Evolutionary conservation across 2,888 invertebrate species (phyloP).

Genomic region (Cheilosia impressa): DNA sequence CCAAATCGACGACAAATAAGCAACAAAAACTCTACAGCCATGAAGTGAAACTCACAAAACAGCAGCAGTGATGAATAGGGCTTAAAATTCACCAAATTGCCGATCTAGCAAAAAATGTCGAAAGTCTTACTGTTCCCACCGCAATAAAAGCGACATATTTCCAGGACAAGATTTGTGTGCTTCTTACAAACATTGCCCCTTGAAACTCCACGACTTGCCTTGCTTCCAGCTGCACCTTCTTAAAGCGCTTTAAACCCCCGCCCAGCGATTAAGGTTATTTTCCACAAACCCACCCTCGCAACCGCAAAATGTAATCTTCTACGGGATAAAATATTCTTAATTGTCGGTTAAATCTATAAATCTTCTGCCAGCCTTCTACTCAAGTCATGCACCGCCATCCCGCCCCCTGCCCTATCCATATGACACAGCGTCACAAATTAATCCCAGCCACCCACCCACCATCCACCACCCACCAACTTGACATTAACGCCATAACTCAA

Average conservation of each 20-base stretch:
- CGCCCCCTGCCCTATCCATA: background rate
- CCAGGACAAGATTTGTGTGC: too few species aligned
- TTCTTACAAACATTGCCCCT: too few species aligned
- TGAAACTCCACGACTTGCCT: too few species aligned
- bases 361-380: slow-evolving; percentile 52
- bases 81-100: too few species aligned
- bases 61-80: too few species aligned
- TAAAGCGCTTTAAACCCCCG: background rate
- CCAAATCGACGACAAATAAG: too few species aligned
- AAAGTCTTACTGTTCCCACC: too few species aligned
- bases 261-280: background rate
- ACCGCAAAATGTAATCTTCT: slow-evolving; percentile 33
- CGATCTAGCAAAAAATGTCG: too few species aligned
- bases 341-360: slow-evolving; percentile 69
- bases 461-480: slow-evolving; percentile 22
- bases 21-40: too few species aligned
- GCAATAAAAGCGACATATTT: too few species aligned
- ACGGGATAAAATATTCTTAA: slow-evolving; percentile 51
- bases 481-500: slow-evolving; percentile 74
- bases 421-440: slow-evolving; percentile 60
- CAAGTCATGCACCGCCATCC: background rate
- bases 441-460: slow-evolving; percentile 1
- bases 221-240: too few species aligned
- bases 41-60: too few species aligned
- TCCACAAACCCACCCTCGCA: slow-evolving; percentile 1